Evolutionary conservation across 2,888 invertebrate genomes (phyloP).

Genomic region (Cistogaster globosa): DNA sequence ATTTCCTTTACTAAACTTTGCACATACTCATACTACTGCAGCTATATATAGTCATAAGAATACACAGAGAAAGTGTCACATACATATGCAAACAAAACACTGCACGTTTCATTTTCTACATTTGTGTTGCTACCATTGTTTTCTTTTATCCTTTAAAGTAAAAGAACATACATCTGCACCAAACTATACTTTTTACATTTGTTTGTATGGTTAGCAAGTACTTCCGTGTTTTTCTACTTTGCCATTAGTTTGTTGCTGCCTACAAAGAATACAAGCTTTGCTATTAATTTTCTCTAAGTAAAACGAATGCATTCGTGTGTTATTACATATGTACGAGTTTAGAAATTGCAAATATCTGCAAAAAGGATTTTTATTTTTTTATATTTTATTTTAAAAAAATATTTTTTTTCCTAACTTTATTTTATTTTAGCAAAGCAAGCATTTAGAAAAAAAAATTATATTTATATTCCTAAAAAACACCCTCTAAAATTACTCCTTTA

Average conservation of each 20-base stretch:
- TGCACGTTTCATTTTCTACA: conserved; percentile 61
- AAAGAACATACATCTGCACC: neutral
- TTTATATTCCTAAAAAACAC: conserved; percentile 17
- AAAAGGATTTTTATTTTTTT: conserved; percentile 46
- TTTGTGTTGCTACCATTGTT: neutral
- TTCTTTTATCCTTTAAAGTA: neutral
- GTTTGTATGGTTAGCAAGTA: conserved; percentile 61
- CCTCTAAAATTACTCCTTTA: neutral
- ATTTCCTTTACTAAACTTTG: conserved; percentile 49
- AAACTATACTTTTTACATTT: conserved; percentile 53
- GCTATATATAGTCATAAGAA: neutral
- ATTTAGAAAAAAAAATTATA: conserved; percentile 28
- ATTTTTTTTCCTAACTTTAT: neutral
- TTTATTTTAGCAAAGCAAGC: neutral
- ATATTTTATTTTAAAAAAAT: neutral
- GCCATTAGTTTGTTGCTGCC: conserved; percentile 20
- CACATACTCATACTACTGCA: conserved; percentile 3
- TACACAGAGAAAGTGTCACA: conserved; percentile 21
- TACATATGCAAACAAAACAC: conserved; percentile 32
- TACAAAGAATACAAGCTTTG: conserved; percentile 9
- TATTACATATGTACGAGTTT: conserved; percentile 37
- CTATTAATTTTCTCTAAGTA: neutral
- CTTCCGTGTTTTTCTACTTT: conserved; percentile 64
- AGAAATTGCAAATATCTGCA: conserved; percentile 49
- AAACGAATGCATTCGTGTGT: conserved; percentile 33